Evolutionary conservation across 2,797 vertebrate genomes (phyloP).

Genomic region (Falco novaeseelandiae): DNA sequence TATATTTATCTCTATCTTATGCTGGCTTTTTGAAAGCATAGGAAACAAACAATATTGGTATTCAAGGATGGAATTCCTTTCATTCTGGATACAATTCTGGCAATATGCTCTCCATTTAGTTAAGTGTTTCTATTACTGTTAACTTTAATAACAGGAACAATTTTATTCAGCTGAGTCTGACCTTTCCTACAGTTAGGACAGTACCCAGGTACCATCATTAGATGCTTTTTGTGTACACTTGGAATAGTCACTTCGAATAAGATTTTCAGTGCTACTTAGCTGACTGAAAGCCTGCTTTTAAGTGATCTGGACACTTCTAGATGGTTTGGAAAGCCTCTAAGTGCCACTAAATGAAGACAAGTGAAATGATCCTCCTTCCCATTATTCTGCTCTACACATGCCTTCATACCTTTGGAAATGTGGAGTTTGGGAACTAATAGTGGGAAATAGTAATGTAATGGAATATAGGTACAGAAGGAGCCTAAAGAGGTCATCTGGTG

Average conservation of each 20-base stretch:
- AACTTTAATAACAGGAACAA: not conserved
- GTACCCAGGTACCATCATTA: not conserved
- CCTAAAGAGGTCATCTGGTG: not conserved
- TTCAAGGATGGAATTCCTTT: not conserved
- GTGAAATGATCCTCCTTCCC: not conserved
- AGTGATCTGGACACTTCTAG: not conserved
- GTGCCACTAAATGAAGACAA: not conserved
- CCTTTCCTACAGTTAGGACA: not conserved
- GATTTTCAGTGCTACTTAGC: not conserved
- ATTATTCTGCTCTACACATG: not conserved
- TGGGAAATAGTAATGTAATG: not conserved
- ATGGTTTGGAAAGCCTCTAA: not conserved
- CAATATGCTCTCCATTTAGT: not conserved
- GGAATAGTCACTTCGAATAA: not conserved
- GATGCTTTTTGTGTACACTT: not conserved
- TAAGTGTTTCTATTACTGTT: not conserved
- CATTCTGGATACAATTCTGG: not conserved
- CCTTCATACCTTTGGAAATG: not conserved
- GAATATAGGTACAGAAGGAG: not conserved
- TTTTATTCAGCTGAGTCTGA: not conserved
- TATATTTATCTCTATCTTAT: not conserved
- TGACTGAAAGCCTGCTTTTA: not conserved
- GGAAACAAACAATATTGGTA: not conserved
- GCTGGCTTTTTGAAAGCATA: not conserved
- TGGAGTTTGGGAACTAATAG: not conserved